These are phyloP conservation scores for Panopea generosa DNA, from an alignment of 2,888 invertebrate species.

Conservation along the genomic window DNA sequence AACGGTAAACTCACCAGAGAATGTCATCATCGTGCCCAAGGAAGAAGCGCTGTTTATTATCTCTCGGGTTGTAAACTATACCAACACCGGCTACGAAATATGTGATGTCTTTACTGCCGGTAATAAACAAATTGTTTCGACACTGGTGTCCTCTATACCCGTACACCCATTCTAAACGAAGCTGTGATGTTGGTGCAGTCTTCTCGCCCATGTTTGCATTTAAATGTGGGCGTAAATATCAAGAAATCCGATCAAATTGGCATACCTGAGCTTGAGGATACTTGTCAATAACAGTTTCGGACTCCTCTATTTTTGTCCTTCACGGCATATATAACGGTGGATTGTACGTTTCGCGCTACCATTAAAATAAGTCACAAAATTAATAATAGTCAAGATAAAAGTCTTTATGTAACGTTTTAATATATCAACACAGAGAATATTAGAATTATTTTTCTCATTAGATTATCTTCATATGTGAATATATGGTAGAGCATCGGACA, in stretches of 20 bases:
- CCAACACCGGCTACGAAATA: slow-evolving; percentile 86
- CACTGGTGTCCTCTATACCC: slow-evolving; percentile 86
- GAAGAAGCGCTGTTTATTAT: slow-evolving; percentile 84
- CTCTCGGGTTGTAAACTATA: slow-evolving; percentile 84
- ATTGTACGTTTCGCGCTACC: no score
- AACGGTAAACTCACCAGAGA: slow-evolving; percentile 81
- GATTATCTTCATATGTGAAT: no score
- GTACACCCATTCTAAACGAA: slow-evolving; percentile 85
- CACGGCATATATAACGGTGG: background rate
- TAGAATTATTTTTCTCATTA: no score
- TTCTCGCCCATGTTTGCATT: slow-evolving; percentile 74
- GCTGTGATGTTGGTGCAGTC: slow-evolving; percentile 82
- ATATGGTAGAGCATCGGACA: no score
- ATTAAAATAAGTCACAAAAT: no score
- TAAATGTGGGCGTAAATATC: background rate
- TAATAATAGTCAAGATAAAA: no score
- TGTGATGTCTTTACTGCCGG: slow-evolving; percentile 84
- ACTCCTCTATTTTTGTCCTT: slow-evolving; percentile 21
- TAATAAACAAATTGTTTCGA: slow-evolving; percentile 85
- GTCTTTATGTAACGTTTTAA: no score
- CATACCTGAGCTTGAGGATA: slow-evolving; percentile 36
- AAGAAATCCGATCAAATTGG: background rate
- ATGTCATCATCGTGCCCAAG: slow-evolving; percentile 86
- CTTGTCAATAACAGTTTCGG: slow-evolving; percentile 60
- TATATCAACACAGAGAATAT: no score